These are phyloP conservation scores for Hoplostethus mediterraneus DNA, from an alignment of 2,797 vertebrate species.

Conservation along the genomic window DNA sequence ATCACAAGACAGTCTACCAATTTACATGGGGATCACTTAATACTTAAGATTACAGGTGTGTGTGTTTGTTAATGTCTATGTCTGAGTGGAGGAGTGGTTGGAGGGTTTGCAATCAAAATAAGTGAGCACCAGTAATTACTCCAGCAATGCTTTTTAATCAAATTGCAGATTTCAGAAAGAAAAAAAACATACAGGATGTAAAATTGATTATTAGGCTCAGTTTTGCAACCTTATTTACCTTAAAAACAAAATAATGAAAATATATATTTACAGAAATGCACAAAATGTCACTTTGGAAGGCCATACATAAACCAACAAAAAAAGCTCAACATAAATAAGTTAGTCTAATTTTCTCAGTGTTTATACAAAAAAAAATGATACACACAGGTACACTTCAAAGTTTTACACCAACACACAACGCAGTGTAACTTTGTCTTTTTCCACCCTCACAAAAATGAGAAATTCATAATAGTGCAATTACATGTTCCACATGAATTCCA, in stretches of 20 bases:
- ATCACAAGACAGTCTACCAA: slow-evolving; percentile 13
- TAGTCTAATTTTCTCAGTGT: slow-evolving; percentile 99
- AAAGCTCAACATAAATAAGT: slow-evolving; percentile 98
- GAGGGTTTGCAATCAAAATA: slow-evolving; percentile 43
- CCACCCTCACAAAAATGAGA: slow-evolving; percentile 66
- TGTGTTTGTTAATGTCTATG: slow-evolving; percentile 23
- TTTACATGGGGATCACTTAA: slow-evolving; percentile 34
- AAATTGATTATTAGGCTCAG: slow-evolving; percentile 94
- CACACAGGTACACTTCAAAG: slow-evolving; percentile 84
- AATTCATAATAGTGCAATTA: slow-evolving; percentile 81
- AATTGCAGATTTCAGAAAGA: slow-evolving; percentile 57
- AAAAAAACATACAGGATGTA: slow-evolving; percentile 81
- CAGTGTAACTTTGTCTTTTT: slow-evolving; percentile 80
- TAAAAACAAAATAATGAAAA: slow-evolving; percentile 86
- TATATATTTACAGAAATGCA: slow-evolving; percentile 92
- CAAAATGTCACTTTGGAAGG: slow-evolving; percentile 92
- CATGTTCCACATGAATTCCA: slow-evolving; percentile 85
- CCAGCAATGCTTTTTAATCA: slow-evolving; percentile 78
- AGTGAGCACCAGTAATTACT: slow-evolving; percentile 31
- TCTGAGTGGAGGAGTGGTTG: slow-evolving; percentile 35
- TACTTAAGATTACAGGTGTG: background rate
- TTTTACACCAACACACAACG: slow-evolving; percentile 78
- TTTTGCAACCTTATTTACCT: slow-evolving; percentile 91
- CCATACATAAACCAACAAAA: slow-evolving; percentile 82
- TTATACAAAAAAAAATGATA: slow-evolving; percentile 83